Evolutionary conservation across 2,888 invertebrate species (phyloP).

Genomic region (Encarsia formosa): DNA sequence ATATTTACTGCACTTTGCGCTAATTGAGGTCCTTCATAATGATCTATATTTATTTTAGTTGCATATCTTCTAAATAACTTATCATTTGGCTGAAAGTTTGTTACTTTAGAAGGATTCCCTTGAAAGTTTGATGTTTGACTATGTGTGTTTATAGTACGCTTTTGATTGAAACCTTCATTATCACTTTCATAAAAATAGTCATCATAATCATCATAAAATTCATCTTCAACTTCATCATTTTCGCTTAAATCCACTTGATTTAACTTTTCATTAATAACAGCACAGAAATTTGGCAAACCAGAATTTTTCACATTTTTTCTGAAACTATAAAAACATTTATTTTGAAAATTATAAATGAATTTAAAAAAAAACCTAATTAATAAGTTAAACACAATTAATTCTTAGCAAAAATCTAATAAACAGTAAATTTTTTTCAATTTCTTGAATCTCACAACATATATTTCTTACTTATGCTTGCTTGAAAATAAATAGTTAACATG

Average conservation of each 20-base stretch:
- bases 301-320: too few relatives aligned
- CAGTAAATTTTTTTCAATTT: too few relatives aligned
- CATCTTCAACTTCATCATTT: conserved; percentile 29
- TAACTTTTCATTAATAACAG: conserved; percentile 6
- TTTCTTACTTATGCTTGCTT: too few relatives aligned
- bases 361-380: too few relatives aligned
- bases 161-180: conserved; percentile 22
- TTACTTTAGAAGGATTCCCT: conserved; percentile 58
- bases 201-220: conserved; percentile 31
- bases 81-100: conserved; percentile 72
- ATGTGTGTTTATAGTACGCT: conserved; percentile 41
- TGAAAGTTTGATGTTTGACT: conserved; percentile 54
- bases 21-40: conserved; percentile 66
- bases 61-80: conserved; percentile 75
- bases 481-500: too few relatives aligned
- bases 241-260: conserved; percentile 3
- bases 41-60: conserved; percentile 79
- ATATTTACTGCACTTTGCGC: conserved; percentile 69
- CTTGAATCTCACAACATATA: too few relatives aligned
- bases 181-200: conserved; percentile 34
- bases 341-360: too few relatives aligned
- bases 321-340: too few relatives aligned
- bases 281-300: not conserved
- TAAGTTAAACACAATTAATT: too few relatives aligned
- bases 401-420: too few relatives aligned